phyloP scores from a whole-genome alignment of 2,797 vertebrate genomes.

The Champsocephalus esox region DNA sequence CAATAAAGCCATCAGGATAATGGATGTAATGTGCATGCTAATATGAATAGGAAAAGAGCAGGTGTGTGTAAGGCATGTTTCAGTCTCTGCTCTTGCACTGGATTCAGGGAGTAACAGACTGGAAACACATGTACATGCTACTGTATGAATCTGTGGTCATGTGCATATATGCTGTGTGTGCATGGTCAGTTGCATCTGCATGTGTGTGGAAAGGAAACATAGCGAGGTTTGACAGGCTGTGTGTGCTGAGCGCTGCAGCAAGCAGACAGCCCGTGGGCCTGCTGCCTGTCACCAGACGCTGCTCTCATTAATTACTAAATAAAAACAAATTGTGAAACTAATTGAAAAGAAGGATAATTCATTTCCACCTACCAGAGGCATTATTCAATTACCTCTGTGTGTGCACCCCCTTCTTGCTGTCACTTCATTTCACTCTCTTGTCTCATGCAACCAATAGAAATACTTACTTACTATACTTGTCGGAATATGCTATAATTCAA shows the following conservation, averaged over 20 bases:
- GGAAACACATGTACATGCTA: slow-evolving; percentile 30
- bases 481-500: slow-evolving; percentile 45
- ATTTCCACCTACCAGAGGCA: slow-evolving; percentile 86
- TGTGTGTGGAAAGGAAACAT: slow-evolving; percentile 69
- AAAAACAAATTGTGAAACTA: slow-evolving; percentile 90
- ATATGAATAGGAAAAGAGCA: slow-evolving; percentile 53
- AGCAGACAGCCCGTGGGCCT: slow-evolving; percentile 73
- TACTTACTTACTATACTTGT: slow-evolving; percentile 27
- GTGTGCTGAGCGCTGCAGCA: slow-evolving; percentile 54
- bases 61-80: slow-evolving; percentile 41
- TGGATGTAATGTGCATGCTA: slow-evolving; percentile 58
- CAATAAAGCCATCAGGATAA: slow-evolving; percentile 73
- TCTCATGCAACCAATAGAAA: slow-evolving; percentile 57
- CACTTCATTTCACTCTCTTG: slow-evolving; percentile 66
- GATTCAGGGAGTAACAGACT: slow-evolving; percentile 28
- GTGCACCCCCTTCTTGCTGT: slow-evolving; percentile 60
- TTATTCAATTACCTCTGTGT: slow-evolving; percentile 85
- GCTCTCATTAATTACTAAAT: slow-evolving; percentile 90
- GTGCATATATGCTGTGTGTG: slow-evolving; percentile 49
- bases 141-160: slow-evolving; percentile 43
- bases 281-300: slow-evolving; percentile 79
- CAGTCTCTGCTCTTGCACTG: slow-evolving; percentile 33
- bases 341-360: slow-evolving; percentile 87
- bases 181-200: slow-evolving; percentile 62
- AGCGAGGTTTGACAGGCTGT: slow-evolving; percentile 64